A percentile compares a stretch with the other conserved stretches of the same genome.
Conservation (phyloP, 1,140 invertebrate genomes). For the Ceratina calcarata region DNA sequence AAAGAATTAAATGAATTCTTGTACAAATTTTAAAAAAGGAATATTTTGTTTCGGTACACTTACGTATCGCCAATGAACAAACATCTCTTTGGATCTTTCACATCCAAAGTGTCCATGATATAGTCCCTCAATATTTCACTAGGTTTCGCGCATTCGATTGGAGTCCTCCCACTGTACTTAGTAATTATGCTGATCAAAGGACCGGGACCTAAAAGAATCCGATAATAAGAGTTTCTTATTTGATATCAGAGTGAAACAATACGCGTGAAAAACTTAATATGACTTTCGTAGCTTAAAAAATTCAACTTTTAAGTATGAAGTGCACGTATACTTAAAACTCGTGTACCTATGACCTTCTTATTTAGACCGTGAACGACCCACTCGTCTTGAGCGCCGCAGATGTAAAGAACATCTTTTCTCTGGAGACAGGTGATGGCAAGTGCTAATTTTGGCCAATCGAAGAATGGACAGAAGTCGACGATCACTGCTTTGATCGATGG, state of each 20-base stretch:
- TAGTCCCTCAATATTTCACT: constrained; percentile 77
- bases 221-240: not conserved
- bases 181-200: constrained; percentile 78
- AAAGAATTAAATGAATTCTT: not conserved
- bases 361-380: constrained; percentile 64
- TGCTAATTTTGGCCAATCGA: constrained; percentile 66
- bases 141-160: constrained; percentile 81
- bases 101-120: constrained; percentile 73
- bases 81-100: constrained; percentile 80
- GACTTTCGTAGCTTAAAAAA: not conserved
- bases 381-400: constrained; percentile 61
- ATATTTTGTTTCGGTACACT: constrained; percentile 39
- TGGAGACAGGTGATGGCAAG: constrained; percentile 53
- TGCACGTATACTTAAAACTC: constrained; percentile 11
- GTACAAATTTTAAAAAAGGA: not conserved
- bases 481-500: constrained; percentile 68
- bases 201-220: constrained; percentile 77
- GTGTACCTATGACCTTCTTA: constrained; percentile 72
- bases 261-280: no score
- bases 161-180: constrained; percentile 72
- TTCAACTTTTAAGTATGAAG: not conserved
- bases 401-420: constrained; percentile 59
- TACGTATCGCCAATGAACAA: constrained; percentile 84
- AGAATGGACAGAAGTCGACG: constrained; percentile 63
- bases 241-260: no score